Evolutionary conservation across 2,113 vertebrate species (phyloP).

Genomic region (Microtus oregoni): DNA sequence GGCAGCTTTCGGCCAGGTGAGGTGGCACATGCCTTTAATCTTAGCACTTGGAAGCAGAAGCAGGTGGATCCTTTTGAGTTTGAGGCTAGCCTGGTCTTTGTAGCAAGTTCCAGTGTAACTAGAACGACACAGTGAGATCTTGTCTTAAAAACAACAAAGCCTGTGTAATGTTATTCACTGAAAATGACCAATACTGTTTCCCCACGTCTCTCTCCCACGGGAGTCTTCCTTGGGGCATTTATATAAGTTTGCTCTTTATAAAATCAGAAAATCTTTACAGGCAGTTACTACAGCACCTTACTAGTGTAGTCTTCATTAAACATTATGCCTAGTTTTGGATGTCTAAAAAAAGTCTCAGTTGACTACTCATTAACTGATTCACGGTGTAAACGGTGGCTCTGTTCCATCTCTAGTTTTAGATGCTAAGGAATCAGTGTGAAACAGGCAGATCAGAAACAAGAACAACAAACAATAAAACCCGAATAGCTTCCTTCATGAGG

Average conservation of each 20-base stretch:
- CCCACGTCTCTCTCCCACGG: not conserved
- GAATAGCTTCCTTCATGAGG: not conserved
- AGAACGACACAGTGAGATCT: not conserved
- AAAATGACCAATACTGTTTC: not conserved
- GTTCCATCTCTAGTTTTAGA: not conserved
- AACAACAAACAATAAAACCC: not conserved
- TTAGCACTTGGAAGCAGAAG: not conserved
- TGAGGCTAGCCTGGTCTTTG: not conserved
- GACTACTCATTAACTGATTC: conserved; percentile 30
- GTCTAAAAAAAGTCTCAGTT: not conserved
- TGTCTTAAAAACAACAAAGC: not conserved
- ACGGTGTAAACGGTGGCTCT: not conserved
- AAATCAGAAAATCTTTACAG: not conserved
- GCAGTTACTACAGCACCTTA: not conserved
- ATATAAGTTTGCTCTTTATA: not conserved
- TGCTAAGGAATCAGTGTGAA: not conserved
- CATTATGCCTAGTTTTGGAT: not conserved
- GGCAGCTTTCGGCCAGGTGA: not conserved
- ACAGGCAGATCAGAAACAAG: not conserved
- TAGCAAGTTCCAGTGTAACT: not conserved
- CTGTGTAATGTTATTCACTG: not conserved
- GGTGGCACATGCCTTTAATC: accelerated
- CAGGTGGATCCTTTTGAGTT: not conserved
- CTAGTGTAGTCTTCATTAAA: not conserved
- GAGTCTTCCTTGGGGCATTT: not conserved